Evolutionary conservation across 1,140 invertebrate species (phyloP).

Genomic region (Meloidogyne chitwoodi): DNA sequence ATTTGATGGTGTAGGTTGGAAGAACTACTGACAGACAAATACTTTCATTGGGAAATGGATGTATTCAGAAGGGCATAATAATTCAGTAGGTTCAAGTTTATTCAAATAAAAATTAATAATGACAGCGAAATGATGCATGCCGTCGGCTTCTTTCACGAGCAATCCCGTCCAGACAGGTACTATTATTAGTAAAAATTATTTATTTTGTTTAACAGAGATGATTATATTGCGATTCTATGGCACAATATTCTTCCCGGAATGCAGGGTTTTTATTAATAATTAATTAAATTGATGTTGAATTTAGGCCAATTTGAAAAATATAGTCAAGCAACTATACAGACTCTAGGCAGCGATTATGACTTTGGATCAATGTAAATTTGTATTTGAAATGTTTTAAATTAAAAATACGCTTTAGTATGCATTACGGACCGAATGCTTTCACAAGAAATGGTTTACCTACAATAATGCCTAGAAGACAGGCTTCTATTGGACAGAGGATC

Average conservation of each 20-base stretch:
- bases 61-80: constrained; percentile 62
- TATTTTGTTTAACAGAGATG: constrained; percentile 44
- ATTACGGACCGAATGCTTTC: constrained; percentile 63
- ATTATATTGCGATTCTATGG: constrained; percentile 60
- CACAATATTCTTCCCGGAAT: constrained; percentile 61
- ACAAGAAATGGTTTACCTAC: constrained; percentile 60
- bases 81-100: not conserved
- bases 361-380: constrained; percentile 58
- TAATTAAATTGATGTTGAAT: constrained; percentile 4
- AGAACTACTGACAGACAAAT: constrained; percentile 64
- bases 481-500: constrained; percentile 62
- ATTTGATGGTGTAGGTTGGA: constrained; percentile 27
- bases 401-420: constrained; percentile 49
- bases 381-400: not conserved
- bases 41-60: constrained; percentile 67
- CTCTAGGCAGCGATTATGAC: constrained; percentile 61
- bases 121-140: constrained; percentile 63
- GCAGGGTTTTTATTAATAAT: constrained; percentile 32
- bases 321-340: constrained; percentile 57
- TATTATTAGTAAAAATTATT: not conserved
- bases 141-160: constrained; percentile 62
- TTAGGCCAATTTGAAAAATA: constrained; percentile 59
- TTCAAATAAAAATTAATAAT: constrained; percentile 45
- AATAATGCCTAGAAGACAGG: constrained; percentile 46
- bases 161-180: constrained; percentile 59